A percentile compares a stretch with the other conserved stretches of the same genome.
Evolutionary conservation across 2,113 vertebrate species (phyloP).

Genomic region (Indri indri): DNA sequence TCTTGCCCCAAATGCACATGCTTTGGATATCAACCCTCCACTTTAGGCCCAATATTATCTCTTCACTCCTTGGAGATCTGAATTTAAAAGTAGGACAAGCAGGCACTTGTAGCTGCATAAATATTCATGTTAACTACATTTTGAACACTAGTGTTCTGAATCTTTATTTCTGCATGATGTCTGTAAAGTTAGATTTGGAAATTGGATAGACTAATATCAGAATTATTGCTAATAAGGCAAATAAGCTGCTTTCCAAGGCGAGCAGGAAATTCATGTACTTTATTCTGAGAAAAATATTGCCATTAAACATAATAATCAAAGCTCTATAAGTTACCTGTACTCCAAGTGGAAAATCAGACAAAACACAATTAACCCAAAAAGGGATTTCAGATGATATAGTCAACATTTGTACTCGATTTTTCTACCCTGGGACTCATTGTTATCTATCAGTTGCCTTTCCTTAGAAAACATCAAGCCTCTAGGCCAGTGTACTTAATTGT

Average conservation of each 20-base stretch:
- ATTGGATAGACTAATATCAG: background rate
- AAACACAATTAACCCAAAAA: background rate
- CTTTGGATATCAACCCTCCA: background rate
- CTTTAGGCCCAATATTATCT: background rate
- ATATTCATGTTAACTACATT: conserved; percentile 12
- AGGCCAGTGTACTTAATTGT: background rate
- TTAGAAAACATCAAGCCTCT: background rate
- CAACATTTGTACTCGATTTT: background rate
- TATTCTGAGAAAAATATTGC: conserved; percentile 21
- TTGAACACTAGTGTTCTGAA: background rate
- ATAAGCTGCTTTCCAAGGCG: conserved; percentile 41
- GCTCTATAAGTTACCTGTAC: background rate
- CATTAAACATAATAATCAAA: background rate
- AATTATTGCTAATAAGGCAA: conserved; percentile 28
- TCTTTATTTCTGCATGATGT: background rate
- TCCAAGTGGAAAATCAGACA: background rate
- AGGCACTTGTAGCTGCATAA: background rate
- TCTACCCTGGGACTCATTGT: background rate
- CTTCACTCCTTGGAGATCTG: background rate
- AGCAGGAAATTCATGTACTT: background rate
- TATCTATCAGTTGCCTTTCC: background rate
- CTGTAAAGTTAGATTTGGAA: conserved; percentile 1
- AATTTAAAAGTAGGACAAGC: background rate
- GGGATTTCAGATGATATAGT: background rate
- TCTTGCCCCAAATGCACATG: background rate